phyloP scores from a whole-genome alignment of 2,888 invertebrate genomes.

The Steinernema scapterisci region DNA sequence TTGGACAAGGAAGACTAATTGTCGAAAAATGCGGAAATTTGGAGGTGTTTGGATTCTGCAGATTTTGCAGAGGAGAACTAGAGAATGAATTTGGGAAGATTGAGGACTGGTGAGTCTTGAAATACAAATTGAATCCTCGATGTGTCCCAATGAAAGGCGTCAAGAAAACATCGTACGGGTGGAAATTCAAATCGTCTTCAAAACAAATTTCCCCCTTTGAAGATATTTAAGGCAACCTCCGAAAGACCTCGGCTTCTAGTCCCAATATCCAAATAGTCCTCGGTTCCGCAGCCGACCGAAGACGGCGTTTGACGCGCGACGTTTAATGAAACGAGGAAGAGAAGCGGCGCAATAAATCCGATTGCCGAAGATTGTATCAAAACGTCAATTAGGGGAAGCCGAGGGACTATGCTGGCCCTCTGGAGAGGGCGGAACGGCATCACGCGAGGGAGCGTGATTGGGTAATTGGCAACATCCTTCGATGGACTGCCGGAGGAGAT shows the following conservation, averaged over 20 bases:
- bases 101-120: too few relatives aligned
- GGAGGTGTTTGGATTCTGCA: too few relatives aligned
- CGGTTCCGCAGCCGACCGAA: neutral
- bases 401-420: neutral
- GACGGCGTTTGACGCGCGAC: conserved; percentile 16
- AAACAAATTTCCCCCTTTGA: too few relatives aligned
- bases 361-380: conserved; percentile 26
- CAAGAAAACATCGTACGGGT: too few relatives aligned
- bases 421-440: neutral
- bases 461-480: conserved; percentile 19
- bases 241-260: neutral
- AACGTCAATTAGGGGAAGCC: conserved; percentile 31
- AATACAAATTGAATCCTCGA: too few relatives aligned
- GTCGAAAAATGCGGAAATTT: too few relatives aligned
- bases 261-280: neutral
- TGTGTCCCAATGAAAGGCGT: too few relatives aligned
- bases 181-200: too few relatives aligned
- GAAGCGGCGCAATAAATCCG: neutral
- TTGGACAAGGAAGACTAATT: too few relatives aligned
- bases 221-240: too few relatives aligned
- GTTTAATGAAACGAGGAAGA: conserved; percentile 21
- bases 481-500: conserved; percentile 3
- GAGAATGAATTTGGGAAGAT: too few relatives aligned
- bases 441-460: conserved; percentile 17
- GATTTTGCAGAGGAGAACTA: too few relatives aligned